Evolutionary conservation across 2,888 invertebrate species (phyloP).

Genomic region (Andrena bucephala): DNA sequence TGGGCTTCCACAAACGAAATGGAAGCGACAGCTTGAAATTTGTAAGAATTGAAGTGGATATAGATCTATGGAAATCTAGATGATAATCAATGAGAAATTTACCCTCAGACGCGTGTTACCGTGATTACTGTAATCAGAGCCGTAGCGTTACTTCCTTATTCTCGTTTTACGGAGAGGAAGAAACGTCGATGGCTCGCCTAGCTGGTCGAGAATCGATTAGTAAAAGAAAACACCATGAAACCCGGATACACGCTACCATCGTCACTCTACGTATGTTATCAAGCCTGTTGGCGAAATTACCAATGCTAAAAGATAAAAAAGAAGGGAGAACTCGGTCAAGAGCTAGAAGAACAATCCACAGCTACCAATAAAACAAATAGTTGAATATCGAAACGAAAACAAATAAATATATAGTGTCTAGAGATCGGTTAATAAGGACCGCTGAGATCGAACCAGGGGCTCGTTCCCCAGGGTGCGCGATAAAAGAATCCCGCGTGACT

Average conservation of each 20-base stretch:
- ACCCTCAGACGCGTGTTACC: slow-evolving; percentile 16
- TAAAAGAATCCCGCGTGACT: slow-evolving; percentile 27
- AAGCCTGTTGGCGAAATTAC: neutral
- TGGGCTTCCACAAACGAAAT: neutral
- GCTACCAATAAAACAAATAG: too few species aligned
- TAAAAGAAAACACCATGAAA: slow-evolving; percentile 1
- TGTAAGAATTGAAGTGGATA: neutral
- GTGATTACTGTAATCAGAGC: slow-evolving; percentile 32
- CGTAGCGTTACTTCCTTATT: slow-evolving; percentile 3
- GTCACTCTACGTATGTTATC: neutral
- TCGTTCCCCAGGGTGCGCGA: neutral
- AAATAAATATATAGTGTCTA: too few species aligned
- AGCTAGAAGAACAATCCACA: too few species aligned
- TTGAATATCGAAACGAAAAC: too few species aligned
- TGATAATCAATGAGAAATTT: slow-evolving; percentile 4
- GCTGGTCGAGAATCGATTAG: slow-evolving; percentile 12
- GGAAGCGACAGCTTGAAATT: neutral
- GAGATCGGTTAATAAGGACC: slow-evolving; percentile 30
- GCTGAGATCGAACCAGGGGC: slow-evolving; percentile 6
- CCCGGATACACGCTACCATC: neutral
- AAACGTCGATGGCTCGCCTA: slow-evolving; percentile 11
- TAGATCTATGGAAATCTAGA: slow-evolving; percentile 4
- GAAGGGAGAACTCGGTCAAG: too few species aligned
- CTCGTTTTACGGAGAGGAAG: slow-evolving; percentile 2
- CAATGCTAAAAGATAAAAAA: too few species aligned